phyloP scores from a whole-genome alignment of 2,797 vertebrate species.

The Danionella dracula region DNA sequence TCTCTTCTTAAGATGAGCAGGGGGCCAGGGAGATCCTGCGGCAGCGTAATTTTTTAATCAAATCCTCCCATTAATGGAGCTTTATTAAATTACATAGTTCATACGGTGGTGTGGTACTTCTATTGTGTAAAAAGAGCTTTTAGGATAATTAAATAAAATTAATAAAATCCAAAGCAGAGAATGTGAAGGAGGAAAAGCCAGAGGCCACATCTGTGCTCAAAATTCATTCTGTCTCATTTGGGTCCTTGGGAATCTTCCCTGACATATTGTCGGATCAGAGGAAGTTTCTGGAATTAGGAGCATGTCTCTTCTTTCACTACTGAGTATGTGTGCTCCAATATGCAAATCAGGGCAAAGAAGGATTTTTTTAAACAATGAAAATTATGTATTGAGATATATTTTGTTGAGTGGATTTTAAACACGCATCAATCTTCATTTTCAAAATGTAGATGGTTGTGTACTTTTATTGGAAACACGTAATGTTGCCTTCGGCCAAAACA shows the following conservation, averaged over 20 bases:
- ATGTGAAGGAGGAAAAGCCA: conserved; percentile 56
- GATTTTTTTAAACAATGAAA: not conserved
- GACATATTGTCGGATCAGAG: conserved; percentile 55
- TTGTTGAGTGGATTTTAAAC: not conserved
- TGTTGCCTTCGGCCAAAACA: not conserved
- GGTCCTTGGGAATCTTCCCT: conserved; percentile 60
- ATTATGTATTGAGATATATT: not conserved
- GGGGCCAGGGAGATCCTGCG: conserved; percentile 62
- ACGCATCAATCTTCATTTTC: not conserved
- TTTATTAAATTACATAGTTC: conserved; percentile 83
- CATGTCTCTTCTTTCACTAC: conserved; percentile 49
- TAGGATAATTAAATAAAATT: conserved; percentile 81
- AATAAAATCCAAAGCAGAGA: conserved; percentile 62
- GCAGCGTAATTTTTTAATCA: conserved; percentile 82
- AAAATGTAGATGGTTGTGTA: not conserved
- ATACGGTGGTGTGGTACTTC: conserved; percentile 65
- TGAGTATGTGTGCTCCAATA: conserved; percentile 20
- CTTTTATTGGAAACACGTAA: not conserved
- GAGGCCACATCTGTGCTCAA: conserved; percentile 63
- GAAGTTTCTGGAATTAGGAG: conserved; percentile 37
- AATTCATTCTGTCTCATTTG: conserved; percentile 60
- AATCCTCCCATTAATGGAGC: conserved; percentile 74
- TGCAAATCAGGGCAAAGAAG: not conserved
- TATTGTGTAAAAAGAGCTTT: conserved; percentile 58
- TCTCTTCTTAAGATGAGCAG: conserved; percentile 59